phyloP scores from a whole-genome alignment of 2,888 invertebrate species.

The Chrysolina americana region DNA sequence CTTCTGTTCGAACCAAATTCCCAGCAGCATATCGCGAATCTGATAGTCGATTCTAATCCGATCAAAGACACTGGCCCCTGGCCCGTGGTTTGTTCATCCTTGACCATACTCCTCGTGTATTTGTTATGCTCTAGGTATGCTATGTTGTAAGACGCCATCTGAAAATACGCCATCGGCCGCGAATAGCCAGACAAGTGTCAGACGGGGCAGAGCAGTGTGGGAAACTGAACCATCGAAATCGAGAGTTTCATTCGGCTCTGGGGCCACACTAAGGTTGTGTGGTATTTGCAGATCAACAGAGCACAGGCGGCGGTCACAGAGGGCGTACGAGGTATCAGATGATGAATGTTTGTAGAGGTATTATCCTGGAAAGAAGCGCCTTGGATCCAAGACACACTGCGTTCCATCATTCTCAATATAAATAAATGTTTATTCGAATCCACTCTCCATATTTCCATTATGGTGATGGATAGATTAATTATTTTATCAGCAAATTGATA shows the following conservation, averaged over 20 bases:
- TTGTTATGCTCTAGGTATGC: slow-evolving; percentile 23
- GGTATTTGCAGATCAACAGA: slow-evolving; percentile 36
- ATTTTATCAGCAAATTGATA: no score
- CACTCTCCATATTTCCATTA: no score
- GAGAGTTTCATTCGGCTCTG: slow-evolving; percentile 57
- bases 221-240: slow-evolving; percentile 55
- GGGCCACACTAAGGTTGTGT: slow-evolving; percentile 61
- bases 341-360: no score
- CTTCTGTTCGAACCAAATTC: background rate
- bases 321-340: background rate
- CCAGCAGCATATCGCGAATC: background rate
- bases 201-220: slow-evolving; percentile 49
- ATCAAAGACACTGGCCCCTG: background rate
- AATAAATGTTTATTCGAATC: no score
- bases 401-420: no score
- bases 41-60: background rate
- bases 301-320: background rate
- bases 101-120: slow-evolving; percentile 15
- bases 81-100: background rate
- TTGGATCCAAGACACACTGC: no score
- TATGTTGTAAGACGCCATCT: slow-evolving; percentile 30
- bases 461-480: no score
- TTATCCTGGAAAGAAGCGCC: no score
- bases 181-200: slow-evolving; percentile 48
- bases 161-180: slow-evolving; percentile 38